Base-by-base conservation (phyloP, 2,888 invertebrate genomes). In the Pseudolycoriella hygida region DNA sequence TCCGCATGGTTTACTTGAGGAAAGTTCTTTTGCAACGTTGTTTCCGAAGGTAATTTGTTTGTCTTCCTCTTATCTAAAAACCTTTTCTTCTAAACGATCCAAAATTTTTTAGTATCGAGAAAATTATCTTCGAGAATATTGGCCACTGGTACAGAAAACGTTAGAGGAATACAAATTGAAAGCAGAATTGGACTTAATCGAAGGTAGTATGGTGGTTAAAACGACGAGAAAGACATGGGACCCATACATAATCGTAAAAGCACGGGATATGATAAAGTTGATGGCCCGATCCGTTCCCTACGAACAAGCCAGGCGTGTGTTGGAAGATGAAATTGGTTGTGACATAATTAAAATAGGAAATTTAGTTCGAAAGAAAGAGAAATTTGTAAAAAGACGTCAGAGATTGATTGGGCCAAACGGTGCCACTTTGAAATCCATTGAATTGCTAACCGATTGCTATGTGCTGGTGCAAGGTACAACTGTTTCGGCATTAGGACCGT, bases 221-320 rank as follows among this genome's bases (percentile, higher is more conserved):
- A 98, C 98, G 0, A 94, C 94, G 0, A 71, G 86, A 45, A 94
- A 96, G 70, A 97, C 97, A 1, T 98, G 92, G 92, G 98, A 99
- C 69, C 98, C 98, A 0, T 97, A 85, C 54, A 85, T 94, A 45
- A 88, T 98, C 40, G 73, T 99, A 20, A 97, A 97, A 68, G 92
- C 94, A 0, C 73, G 97, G 49, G 98, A 98, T 62, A 74, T 97
- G 69, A 86, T 98, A 55, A 96, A 93, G 62, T 68, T 99, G 2
- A 66, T 99, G 55, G 87, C 96, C 0, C 72, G 98, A 53, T 93
- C 93, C 62, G 97, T 99, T 1, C 96, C 97, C 0, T 90, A 83
- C 55, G 97, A 98, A 64, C 96, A 98, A 67, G 94, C 94, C 2
- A 74, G 78, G 12, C 71, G 80, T 53, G 85, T 89, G 1, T 62